Evolutionary conservation across 2,113 vertebrate genomes (phyloP).

Genomic region (Cairina moschata): DNA sequence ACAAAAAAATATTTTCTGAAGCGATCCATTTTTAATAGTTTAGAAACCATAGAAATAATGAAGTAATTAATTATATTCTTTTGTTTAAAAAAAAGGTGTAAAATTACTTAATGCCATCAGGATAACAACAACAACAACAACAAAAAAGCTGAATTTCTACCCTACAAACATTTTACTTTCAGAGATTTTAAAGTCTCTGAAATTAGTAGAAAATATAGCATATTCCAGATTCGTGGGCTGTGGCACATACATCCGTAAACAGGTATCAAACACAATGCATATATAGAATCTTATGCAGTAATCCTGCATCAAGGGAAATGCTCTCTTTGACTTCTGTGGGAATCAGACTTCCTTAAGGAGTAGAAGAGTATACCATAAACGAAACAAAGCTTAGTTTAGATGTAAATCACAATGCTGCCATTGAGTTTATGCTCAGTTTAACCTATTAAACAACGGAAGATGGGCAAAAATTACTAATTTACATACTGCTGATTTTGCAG

Average conservation of each 20-base stretch:
- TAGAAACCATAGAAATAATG: not conserved
- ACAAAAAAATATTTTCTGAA: not conserved
- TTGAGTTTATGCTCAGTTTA: conserved; percentile 77
- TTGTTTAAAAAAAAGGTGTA: not conserved
- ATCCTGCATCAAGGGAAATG: not conserved
- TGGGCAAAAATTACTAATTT: conserved; percentile 78
- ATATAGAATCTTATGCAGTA: not conserved
- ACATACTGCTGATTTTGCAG: conserved; percentile 79
- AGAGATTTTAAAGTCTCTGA: not conserved
- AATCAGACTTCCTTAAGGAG: not conserved
- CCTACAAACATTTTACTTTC: not conserved
- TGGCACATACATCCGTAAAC: not conserved
- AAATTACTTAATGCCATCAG: not conserved
- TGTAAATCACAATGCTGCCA: conserved; percentile 62
- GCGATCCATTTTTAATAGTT: not conserved
- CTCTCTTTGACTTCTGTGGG: conserved; percentile 3
- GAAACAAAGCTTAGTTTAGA: conserved; percentile 48
- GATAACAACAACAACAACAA: not conserved
- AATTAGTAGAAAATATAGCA: not conserved
- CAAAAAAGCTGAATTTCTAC: not conserved
- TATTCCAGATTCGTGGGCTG: not conserved
- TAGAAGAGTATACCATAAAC: not conserved
- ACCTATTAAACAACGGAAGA: conserved; percentile 74
- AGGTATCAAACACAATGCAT: not conserved
- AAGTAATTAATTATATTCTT: not conserved